These are phyloP conservation scores for Ochropleura plecta DNA, from an alignment of 2,888 invertebrate genomes.

Conservation along the genomic window DNA sequence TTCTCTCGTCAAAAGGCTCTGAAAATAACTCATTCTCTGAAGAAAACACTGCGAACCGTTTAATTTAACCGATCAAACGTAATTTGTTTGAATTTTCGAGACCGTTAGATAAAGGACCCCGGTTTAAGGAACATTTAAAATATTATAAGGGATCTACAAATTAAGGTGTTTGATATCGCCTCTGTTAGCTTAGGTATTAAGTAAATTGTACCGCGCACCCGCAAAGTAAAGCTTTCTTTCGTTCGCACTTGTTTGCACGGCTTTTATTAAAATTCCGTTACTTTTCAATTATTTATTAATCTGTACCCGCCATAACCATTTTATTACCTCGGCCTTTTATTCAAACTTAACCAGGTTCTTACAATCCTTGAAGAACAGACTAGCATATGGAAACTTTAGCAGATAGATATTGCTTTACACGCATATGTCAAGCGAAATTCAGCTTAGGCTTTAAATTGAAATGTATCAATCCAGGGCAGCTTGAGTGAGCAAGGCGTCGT, in stretches of 20 bases:
- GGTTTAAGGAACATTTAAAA: slow-evolving; percentile 49
- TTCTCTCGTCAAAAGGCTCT: slow-evolving; percentile 41
- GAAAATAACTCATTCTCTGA: slow-evolving; percentile 40
- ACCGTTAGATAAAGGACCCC: slow-evolving; percentile 33
- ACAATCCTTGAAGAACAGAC: slow-evolving; percentile 16
- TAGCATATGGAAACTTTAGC: slow-evolving; percentile 11
- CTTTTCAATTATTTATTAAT: slow-evolving; percentile 56
- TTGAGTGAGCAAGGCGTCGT: slow-evolving; percentile 65
- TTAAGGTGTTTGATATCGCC: slow-evolving; percentile 53
- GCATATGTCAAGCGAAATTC: slow-evolving; percentile 49
- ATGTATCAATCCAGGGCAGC: slow-evolving; percentile 65
- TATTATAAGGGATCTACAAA: slow-evolving; percentile 51
- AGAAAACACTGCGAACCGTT: slow-evolving; percentile 49
- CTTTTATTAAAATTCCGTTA: slow-evolving; percentile 42
- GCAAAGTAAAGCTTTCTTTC: slow-evolving; percentile 24
- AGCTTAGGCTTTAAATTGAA: slow-evolving; percentile 60
- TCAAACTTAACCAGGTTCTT: background rate
- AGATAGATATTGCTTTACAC: slow-evolving; percentile 25
- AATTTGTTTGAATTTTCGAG: slow-evolving; percentile 54
- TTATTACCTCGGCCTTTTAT: slow-evolving; percentile 9
- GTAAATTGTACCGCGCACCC: slow-evolving; percentile 49
- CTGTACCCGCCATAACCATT: slow-evolving; percentile 8
- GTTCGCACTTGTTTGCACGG: slow-evolving; percentile 22
- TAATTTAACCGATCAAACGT: slow-evolving; percentile 61
- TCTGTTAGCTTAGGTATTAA: slow-evolving; percentile 53